These are phyloP conservation scores for Maconellicoccus hirsutus DNA, from an alignment of 1,140 invertebrate species.

Conservation along the genomic window DNA sequence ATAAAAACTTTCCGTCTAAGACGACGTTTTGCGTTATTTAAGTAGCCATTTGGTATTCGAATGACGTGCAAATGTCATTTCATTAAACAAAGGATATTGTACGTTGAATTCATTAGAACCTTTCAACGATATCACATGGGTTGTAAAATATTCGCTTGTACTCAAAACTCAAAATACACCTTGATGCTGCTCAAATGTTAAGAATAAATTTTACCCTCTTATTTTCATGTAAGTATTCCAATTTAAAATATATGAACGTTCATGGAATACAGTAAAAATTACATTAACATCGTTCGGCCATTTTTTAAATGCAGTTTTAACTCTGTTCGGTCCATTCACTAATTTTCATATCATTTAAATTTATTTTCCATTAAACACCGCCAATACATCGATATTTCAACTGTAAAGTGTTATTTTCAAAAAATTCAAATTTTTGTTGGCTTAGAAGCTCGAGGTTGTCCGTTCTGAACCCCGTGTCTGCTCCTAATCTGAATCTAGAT, in stretches of 20 bases:
- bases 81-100: not conserved
- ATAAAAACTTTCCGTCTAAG: too few species aligned
- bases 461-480: too few species aligned
- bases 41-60: not conserved
- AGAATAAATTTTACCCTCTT: not conserved
- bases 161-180: not conserved
- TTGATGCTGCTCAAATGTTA: not conserved
- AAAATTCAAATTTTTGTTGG: too few species aligned
- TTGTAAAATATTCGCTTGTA: not conserved
- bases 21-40: too few species aligned
- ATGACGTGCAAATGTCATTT: not conserved
- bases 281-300: not conserved
- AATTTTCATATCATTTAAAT: slow-evolving; percentile 1
- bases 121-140: not conserved
- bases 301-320: not conserved
- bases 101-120: not conserved
- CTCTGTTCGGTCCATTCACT: not conserved
- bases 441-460: too few species aligned
- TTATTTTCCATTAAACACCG: not conserved
- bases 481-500: too few species aligned
- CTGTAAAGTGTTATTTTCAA: too few species aligned
- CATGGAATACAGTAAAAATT: not conserved
- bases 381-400: not conserved
- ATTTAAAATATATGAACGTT: not conserved
- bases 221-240: not conserved